Conservation (phyloP, 2,797 vertebrate genomes). For the Lacerta viridis region DNA sequence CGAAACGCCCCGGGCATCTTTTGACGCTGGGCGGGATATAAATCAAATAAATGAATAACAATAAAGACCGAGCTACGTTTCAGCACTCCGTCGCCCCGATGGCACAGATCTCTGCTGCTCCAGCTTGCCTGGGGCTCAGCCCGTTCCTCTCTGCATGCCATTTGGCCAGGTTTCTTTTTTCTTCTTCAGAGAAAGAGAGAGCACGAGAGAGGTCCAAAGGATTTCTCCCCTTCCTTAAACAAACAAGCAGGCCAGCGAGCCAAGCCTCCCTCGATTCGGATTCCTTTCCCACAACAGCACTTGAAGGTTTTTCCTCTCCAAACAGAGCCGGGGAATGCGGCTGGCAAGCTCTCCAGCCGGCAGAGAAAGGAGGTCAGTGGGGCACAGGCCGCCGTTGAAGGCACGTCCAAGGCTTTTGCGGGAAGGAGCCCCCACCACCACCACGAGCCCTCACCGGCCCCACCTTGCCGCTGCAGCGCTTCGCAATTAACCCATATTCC, state of each 20-base stretch:
- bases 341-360: not conserved
- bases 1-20: no score
- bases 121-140: not conserved
- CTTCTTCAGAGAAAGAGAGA: not conserved
- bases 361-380: slow-evolving; percentile 44
- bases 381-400: slow-evolving; percentile 32
- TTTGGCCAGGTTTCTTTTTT: slow-evolving; percentile 41
- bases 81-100: no score
- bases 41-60: no score
- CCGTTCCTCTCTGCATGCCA: not conserved
- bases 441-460: no score
- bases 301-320: slow-evolving; percentile 40
- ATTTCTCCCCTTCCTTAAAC: slow-evolving; percentile 54
- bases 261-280: slow-evolving; percentile 32
- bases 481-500: not conserved
- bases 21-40: no score
- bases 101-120: not conserved
- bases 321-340: not conserved
- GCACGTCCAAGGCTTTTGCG: not conserved
- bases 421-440: not conserved
- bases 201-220: not conserved
- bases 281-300: slow-evolving; percentile 45
- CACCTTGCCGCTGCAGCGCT: not conserved
- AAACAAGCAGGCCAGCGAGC: slow-evolving; percentile 48
- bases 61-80: no score